Evolutionary conservation across 2,797 vertebrate genomes (phyloP), one percentile per base, ranked within the genome.

Genomic region (Tachyglossus aculeatus): DNA sequence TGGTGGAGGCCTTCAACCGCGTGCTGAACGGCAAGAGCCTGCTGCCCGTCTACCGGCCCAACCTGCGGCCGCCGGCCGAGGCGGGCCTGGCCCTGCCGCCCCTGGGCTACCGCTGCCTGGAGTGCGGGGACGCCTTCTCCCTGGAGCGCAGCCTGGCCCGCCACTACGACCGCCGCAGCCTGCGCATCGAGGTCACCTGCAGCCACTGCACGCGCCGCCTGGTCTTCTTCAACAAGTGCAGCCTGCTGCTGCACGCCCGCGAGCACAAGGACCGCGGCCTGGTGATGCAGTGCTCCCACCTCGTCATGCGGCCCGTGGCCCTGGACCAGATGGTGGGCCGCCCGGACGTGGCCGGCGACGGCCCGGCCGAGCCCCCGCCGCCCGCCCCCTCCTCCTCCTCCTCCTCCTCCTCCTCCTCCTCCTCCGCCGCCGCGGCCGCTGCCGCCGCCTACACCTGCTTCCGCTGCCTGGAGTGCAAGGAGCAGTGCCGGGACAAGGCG

Each of bases 171-270:
- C 94, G 98, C 1, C 95, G 97, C 37, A 98, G 97, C 29, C 94
- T 99, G 91, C 92, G 96, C 64, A 98, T 99, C 1, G 98, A 99
- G 86, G 98, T 99, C 59, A 99, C 98, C 27, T 99, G 98, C 84
- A 99, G 97, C 84, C 98, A 98, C 88, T 99, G 98, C 40, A 92
- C 94, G 84, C 96, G 96, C 55, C 95, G 97, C 14, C 82, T 99
- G 54, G 95, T 96, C 58, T 99, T 99, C 91, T 99, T 97, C 88
- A 99, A 99, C 93, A 99, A 99, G 87, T 99, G 98, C 91, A 98
- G 98, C 77, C 85, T 99, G 54, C 94, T 99, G 1, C 85, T 98
- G 31, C 98, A 99, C 0, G 98, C 98, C 9, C 94, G 98, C 0
- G 97, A 99, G 86, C 98, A 99, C 93, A 99, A 99, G 90, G 98